Evolutionary conservation across 1,140 invertebrate species (phyloP).

Genomic region (Pseudomyrmex gracilis): DNA sequence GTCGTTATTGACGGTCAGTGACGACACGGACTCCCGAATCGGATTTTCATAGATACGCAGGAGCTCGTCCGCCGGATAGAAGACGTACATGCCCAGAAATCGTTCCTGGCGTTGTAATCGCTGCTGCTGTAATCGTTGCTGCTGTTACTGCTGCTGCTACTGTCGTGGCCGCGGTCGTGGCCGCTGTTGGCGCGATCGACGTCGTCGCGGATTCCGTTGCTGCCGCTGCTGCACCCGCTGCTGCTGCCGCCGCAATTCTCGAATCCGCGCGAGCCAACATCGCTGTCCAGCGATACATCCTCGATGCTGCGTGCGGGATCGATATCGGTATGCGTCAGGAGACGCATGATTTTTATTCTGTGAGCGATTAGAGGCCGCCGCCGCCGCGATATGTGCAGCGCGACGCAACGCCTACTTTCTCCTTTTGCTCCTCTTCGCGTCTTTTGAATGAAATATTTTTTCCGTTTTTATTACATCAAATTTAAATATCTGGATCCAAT

Average conservation of each 20-base stretch:
- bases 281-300: slow-evolving; percentile 76
- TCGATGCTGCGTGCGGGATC: slow-evolving; percentile 65
- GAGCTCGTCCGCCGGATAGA: slow-evolving; percentile 85
- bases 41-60: slow-evolving; percentile 83
- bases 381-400: not conserved
- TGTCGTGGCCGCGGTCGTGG: slow-evolving; percentile 61
- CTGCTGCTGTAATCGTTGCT: slow-evolving; percentile 47
- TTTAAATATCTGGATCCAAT: too few relatives aligned
- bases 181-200: slow-evolving; percentile 32
- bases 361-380: slow-evolving; percentile 11
- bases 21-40: slow-evolving; percentile 64
- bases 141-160: slow-evolving; percentile 42
- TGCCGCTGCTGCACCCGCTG: slow-evolving; percentile 26
- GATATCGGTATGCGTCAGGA: slow-evolving; percentile 59
- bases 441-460: not conserved
- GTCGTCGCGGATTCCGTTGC: slow-evolving; percentile 23
- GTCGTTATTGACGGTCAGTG: slow-evolving; percentile 58
- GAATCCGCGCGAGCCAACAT: slow-evolving; percentile 78
- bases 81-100: slow-evolving; percentile 85
- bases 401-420: slow-evolving; percentile 6
- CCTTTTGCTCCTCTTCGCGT: not conserved
- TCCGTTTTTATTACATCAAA: too few relatives aligned
- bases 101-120: slow-evolving; percentile 56
- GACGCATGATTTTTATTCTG: slow-evolving; percentile 67
- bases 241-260: slow-evolving; percentile 64